phyloP scores from a whole-genome alignment of 2,888 invertebrate genomes.

The Orthosia incerta region DNA sequence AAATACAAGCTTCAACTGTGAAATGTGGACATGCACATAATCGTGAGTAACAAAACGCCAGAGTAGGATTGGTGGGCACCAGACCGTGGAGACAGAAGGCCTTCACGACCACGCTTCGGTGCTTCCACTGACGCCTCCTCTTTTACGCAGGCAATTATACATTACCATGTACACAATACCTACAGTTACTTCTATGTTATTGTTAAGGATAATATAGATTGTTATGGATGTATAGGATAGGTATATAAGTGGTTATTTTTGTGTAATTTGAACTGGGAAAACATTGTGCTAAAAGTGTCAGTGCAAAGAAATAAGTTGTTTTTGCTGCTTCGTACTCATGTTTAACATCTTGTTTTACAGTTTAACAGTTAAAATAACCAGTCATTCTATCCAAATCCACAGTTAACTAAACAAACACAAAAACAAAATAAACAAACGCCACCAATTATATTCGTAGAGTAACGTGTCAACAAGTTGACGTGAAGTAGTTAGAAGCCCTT shows the following conservation, averaged over 20 bases:
- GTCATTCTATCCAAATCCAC: constrained; percentile 13
- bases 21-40: constrained; percentile 43
- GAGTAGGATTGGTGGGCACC: constrained; percentile 78
- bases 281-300: background rate
- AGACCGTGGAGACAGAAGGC: constrained; percentile 76
- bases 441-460: constrained; percentile 57
- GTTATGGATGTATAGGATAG: too few relatives aligned
- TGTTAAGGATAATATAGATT: constrained; percentile 1
- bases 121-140: constrained; percentile 76
- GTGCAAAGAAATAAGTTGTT: background rate
- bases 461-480: constrained; percentile 61
- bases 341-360: constrained; percentile 10
- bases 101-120: constrained; percentile 75
- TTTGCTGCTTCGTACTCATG: background rate
- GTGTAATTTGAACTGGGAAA: background rate
- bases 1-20: constrained; percentile 22
- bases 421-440: constrained; percentile 54
- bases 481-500: constrained; percentile 65
- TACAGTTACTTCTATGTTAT: background rate
- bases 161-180: background rate
- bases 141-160: constrained; percentile 68
- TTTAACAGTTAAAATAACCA: constrained; percentile 27
- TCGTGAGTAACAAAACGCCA: constrained; percentile 43
- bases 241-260: background rate
- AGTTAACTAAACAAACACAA: constrained; percentile 40